These are phyloP conservation scores for Athetis lepigone DNA, from an alignment of 2,888 invertebrate species.

Conservation along the genomic window DNA sequence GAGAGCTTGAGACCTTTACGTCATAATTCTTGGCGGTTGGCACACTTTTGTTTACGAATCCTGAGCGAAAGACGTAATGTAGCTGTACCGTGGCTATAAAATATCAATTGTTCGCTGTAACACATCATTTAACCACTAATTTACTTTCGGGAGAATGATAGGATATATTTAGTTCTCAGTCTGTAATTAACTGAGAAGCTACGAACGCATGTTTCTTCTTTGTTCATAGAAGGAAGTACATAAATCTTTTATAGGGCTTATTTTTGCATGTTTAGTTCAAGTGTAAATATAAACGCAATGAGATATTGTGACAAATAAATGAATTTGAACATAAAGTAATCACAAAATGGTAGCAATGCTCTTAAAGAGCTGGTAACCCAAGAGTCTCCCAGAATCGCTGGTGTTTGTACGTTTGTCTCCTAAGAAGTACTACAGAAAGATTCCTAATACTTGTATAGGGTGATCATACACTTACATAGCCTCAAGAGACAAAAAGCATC, in stretches of 20 bases:
- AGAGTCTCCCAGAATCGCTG: too few species aligned
- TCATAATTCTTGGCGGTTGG: slow-evolving; percentile 49
- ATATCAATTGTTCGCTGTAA: slow-evolving; percentile 45
- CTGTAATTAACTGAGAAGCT: neutral
- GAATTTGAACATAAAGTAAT: too few species aligned
- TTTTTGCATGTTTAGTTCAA: neutral
- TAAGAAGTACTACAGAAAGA: too few species aligned
- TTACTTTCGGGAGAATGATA: slow-evolving; percentile 8
- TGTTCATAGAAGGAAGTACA: neutral
- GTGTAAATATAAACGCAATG: too few species aligned
- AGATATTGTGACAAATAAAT: too few species aligned
- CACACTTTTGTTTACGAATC: slow-evolving; percentile 48
- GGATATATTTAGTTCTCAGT: too few species aligned
- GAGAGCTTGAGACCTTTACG: slow-evolving; percentile 39
- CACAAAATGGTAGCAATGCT: too few species aligned
- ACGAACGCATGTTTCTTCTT: neutral
- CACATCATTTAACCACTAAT: slow-evolving; percentile 19
- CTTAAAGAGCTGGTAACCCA: too few species aligned
- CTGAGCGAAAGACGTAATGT: slow-evolving; percentile 27
- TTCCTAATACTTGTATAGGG: too few species aligned
- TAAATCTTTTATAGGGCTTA: neutral
- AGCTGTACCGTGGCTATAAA: slow-evolving; percentile 26
- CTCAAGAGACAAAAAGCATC: neutral
- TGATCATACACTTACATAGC: too few species aligned
- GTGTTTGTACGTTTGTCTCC: too few species aligned